These are phyloP conservation scores for Lasioglossum baleicum DNA, from an alignment of 1,140 invertebrate species.

Conservation along the genomic window DNA sequence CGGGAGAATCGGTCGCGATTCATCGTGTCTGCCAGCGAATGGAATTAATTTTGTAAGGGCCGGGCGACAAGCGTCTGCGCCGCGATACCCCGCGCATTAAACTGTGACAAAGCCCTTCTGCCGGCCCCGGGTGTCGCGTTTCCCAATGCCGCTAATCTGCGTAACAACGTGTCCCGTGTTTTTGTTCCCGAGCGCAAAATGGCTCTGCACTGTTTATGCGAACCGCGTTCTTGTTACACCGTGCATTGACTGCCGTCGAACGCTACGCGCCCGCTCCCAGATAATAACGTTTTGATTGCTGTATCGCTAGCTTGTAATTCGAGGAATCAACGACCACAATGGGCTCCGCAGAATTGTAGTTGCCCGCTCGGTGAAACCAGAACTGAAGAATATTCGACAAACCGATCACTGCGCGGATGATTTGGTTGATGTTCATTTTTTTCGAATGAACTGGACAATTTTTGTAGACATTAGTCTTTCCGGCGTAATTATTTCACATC, in stretches of 20 bases:
- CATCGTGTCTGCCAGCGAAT: slow-evolving; percentile 7
- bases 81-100: slow-evolving; percentile 13
- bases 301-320: not conserved
- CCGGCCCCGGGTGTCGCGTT: slow-evolving; percentile 5
- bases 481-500: not conserved
- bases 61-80: not conserved
- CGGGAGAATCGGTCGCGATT: slow-evolving; percentile 23
- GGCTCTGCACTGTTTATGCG: not conserved
- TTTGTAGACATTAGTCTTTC: too few relatives aligned
- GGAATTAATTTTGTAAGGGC: slow-evolving; percentile 41
- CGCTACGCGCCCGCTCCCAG: too few relatives aligned
- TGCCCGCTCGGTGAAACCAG: too few relatives aligned
- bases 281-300: not conserved
- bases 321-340: not conserved
- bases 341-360: too few relatives aligned
- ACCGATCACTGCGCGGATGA: too few relatives aligned
- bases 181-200: not conserved
- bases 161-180: not conserved
- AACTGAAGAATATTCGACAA: too few relatives aligned
- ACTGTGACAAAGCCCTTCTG: slow-evolving; percentile 1
- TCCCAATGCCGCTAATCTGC: slow-evolving; percentile 16
- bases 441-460: too few relatives aligned
- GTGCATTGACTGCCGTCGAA: too few relatives aligned
- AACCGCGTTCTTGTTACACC: not conserved
- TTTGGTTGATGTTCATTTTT: too few relatives aligned